phyloP scores from a whole-genome alignment of 2,797 vertebrate genomes.

The Thalassophryne amazonica region DNA sequence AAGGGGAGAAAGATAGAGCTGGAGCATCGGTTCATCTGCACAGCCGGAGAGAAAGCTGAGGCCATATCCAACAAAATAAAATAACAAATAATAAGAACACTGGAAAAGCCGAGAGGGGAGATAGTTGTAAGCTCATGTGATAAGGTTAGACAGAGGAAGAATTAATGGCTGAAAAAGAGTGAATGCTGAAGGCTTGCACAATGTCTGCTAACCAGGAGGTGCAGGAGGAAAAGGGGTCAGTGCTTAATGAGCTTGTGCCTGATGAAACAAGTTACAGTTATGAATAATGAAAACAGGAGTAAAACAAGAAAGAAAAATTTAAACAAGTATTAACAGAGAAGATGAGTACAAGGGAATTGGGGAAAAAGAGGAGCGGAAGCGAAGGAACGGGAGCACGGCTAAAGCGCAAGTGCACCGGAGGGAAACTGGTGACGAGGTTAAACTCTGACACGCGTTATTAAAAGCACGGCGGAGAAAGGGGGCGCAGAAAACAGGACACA shows the following conservation, averaged over 20 bases:
- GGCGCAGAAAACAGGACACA: constrained; percentile 26
- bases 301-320: constrained; percentile 34
- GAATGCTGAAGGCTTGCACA: constrained; percentile 13
- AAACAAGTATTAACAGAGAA: constrained; percentile 22
- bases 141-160: constrained; percentile 39
- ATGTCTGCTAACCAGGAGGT: constrained; percentile 39
- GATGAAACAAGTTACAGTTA: constrained; percentile 59
- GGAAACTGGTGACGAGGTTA: constrained; percentile 50
- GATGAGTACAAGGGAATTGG: constrained; percentile 2
- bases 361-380: background rate
- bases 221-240: constrained; percentile 41
- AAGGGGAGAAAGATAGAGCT: constrained; percentile 53
- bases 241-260: constrained; percentile 52
- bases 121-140: constrained; percentile 48
- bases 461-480: constrained; percentile 42
- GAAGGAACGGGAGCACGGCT: background rate
- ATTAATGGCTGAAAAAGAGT: background rate
- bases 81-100: constrained; percentile 41
- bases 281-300: constrained; percentile 58
- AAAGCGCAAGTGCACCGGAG: constrained; percentile 50
- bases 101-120: constrained; percentile 27
- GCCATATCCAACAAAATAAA: too few species aligned
- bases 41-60: constrained; percentile 16
- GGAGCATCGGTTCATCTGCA: constrained; percentile 45
- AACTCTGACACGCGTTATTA: constrained; percentile 57